Percentiles rank a stretch among this genome's conserved stretches.
phyloP scores from a whole-genome alignment of 2,797 vertebrate genomes.

The Dendrocincla fuliginosa region DNA sequence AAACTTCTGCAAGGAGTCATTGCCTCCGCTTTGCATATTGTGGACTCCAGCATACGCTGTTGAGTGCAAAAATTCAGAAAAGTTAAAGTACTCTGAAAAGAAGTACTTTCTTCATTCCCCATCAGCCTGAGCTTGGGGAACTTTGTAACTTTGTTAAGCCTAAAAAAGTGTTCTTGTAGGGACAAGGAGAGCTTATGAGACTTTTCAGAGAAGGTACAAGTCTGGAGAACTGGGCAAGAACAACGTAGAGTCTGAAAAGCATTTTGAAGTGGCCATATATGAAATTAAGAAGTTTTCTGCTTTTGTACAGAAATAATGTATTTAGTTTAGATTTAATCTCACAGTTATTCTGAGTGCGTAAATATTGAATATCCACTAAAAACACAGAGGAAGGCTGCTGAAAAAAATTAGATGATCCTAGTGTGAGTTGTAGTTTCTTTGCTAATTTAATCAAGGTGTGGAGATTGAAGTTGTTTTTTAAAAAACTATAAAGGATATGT shows the following conservation, averaged over 20 bases:
- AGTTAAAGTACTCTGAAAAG: neutral
- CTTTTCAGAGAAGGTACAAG: neutral
- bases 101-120: neutral
- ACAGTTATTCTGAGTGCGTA: neutral
- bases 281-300: neutral
- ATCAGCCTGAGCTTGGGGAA: neutral
- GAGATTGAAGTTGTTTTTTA: neutral
- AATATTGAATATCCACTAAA: neutral
- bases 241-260: neutral
- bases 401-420: rapidly evolving
- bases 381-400: neutral
- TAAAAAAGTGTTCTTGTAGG: neutral
- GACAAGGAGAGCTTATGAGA: neutral
- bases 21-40: neutral
- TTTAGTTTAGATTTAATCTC: neutral
- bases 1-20: neutral
- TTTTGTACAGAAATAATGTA: neutral
- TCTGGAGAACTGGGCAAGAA: neutral
- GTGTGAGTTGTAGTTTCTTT: neutral
- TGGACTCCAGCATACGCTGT: neutral
- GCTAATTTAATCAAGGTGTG: neutral
- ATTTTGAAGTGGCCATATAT: neutral
- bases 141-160: neutral
- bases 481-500: neutral
- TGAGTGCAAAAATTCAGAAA: neutral